Conservation (phyloP, 2,888 invertebrate species). For the Camponotus fellah region DNA sequence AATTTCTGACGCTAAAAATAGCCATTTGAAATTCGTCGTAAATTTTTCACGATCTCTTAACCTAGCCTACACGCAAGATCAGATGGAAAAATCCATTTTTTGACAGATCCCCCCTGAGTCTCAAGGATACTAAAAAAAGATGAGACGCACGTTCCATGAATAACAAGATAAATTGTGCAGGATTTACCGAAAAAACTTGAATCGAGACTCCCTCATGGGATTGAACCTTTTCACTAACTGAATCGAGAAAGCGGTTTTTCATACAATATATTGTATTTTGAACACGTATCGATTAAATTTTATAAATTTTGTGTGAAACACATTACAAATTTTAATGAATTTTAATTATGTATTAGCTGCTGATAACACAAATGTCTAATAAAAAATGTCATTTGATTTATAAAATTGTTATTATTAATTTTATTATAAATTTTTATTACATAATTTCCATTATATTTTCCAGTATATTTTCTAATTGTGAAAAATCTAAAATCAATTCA, state of each 20-base stretch:
- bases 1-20: background rate
- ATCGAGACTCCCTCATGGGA: background rate
- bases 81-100: background rate
- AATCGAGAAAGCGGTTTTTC: background rate
- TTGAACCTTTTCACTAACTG: background rate
- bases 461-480: background rate
- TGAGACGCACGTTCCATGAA: background rate
- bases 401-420: background rate
- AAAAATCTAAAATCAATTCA: background rate
- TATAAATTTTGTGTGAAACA: background rate
- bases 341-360: background rate
- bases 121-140: background rate
- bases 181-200: background rate
- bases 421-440: too few species aligned
- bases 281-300: background rate
- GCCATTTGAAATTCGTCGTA: conserved; percentile 5
- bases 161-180: conserved; percentile 3
- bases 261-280: background rate
- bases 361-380: background rate
- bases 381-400: background rate
- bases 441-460: too few species aligned
- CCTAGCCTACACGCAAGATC: background rate
- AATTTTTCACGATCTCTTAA: background rate
- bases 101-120: conserved; percentile 2
- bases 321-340: background rate